phyloP scores from a whole-genome alignment of 2,888 invertebrate species.

The Morinoia aosen region DNA sequence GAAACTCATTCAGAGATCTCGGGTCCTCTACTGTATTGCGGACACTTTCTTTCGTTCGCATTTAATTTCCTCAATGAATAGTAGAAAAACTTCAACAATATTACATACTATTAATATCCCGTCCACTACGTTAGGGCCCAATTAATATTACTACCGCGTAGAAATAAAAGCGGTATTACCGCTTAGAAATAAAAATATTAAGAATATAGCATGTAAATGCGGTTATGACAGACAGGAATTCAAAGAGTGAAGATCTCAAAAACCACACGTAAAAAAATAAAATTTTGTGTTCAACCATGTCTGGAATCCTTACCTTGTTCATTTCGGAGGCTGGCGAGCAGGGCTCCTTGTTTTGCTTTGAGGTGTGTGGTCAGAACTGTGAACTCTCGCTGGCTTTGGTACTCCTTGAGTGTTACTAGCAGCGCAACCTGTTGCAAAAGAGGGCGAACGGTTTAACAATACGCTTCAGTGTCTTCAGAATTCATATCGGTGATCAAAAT shows the following conservation, averaged over 20 bases:
- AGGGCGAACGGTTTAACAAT: not conserved
- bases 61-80: no score
- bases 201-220: not conserved
- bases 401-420: slow-evolving; percentile 75
- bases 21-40: no score
- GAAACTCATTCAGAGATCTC: no score
- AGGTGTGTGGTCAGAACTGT: slow-evolving; percentile 82
- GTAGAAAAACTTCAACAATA: no score
- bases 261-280: not conserved
- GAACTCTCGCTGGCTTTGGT: slow-evolving; percentile 76
- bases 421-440: slow-evolving; percentile 76
- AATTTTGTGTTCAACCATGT: not conserved
- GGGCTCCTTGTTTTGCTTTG: slow-evolving; percentile 80
- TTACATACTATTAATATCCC: no score
- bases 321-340: slow-evolving; percentile 79
- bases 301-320: slow-evolving; percentile 75
- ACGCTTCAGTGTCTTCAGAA: not conserved
- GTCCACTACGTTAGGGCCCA: no score
- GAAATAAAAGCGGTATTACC: not conserved
- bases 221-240: not conserved
- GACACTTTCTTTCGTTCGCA: no score
- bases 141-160: no score
- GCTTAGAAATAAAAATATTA: not conserved
- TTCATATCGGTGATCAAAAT: not conserved
- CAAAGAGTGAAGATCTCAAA: not conserved